Base-by-base conservation (phyloP, 2,113 vertebrate genomes). In the Cavia porcellus region DNA sequence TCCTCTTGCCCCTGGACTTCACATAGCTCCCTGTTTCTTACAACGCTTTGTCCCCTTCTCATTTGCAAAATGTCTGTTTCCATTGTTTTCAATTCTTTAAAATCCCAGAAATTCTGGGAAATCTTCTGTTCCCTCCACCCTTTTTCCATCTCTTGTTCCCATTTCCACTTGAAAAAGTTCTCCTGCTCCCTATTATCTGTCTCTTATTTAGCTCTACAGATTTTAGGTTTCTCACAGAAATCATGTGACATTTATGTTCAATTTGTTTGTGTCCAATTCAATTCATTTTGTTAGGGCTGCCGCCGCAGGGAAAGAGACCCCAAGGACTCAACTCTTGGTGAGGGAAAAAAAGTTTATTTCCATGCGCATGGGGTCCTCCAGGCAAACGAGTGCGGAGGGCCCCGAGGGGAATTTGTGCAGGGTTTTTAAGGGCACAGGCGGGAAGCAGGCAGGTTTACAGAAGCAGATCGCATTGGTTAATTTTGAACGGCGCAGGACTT, bases 121-220 rank as follows among this genome's bases (percentile, higher is more conserved):
- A n/a, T 14, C 14, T 30, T 30, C 45, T 1, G 2, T 1, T 32
- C 14, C 75, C 7, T 50, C 28, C 7, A 0, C 12, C 28, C 6
- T 28, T 13, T 28, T 47, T 28, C 42, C 42, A 45, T 75, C 42
- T 47, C 70, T 38, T 42, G 9, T 24, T 74, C n/a, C n/a, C 70
- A 12, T 75, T 77, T 1, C 25, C 25, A 50, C 42, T 30, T 77
- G 25, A 77, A 47, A 47, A 50, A 30, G 25, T 30, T 25, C 74
- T 28, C 42, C 72, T 75, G 22, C 9, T 47, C 47, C 74, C 42
- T 50, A 30, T 28, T 47, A 15, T 45, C 42, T 47, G 14, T 28
- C 42, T 47, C 47, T 47, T 13, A 28, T 13, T 77, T 77, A 28
- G 12, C 28, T 45, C 38, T 72, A 5, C 14, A 15, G 15, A 17